phyloP scores from a whole-genome alignment of 2,797 vertebrate genomes.

The Sphenodon punctatus region DNA sequence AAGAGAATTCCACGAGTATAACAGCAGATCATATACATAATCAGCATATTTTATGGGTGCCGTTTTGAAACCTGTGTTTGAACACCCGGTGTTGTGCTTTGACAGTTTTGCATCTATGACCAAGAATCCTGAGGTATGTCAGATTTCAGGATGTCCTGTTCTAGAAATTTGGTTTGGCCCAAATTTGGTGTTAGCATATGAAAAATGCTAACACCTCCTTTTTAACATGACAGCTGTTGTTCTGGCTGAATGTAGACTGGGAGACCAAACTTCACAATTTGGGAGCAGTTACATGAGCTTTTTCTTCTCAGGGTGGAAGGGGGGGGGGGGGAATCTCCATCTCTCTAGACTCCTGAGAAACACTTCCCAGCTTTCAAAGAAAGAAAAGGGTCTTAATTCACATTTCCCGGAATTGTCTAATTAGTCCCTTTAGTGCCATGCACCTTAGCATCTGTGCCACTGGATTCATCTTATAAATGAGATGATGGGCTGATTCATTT shows the following conservation, averaged over 20 bases:
- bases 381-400: constrained; percentile 48
- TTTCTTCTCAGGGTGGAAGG: background rate
- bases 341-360: constrained; percentile 22
- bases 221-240: constrained; percentile 58
- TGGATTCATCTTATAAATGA: constrained; percentile 53
- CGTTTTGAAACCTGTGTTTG: too few relatives aligned
- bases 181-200: constrained; percentile 37
- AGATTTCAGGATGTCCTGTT: too few relatives aligned
- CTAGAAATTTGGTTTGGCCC: constrained; percentile 28
- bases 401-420: constrained; percentile 59
- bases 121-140: too few relatives aligned
- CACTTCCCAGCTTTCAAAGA: constrained; percentile 22
- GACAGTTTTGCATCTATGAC: too few relatives aligned
- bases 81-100: too few relatives aligned
- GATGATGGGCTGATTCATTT: constrained; percentile 64
- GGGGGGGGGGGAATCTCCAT: background rate
- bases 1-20: background rate
- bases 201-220: constrained; percentile 52
- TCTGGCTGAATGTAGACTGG: constrained; percentile 25
- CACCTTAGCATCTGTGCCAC: constrained; percentile 51
- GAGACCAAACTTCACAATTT: constrained; percentile 24
- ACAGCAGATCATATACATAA: too few relatives aligned
- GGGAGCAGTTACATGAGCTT: constrained; percentile 1
- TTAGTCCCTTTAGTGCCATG: constrained; percentile 51
- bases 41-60: too few relatives aligned